These are phyloP conservation scores for Petrocephalus sullivani DNA, from an alignment of 2,797 vertebrate species.

Conservation along the genomic window DNA sequence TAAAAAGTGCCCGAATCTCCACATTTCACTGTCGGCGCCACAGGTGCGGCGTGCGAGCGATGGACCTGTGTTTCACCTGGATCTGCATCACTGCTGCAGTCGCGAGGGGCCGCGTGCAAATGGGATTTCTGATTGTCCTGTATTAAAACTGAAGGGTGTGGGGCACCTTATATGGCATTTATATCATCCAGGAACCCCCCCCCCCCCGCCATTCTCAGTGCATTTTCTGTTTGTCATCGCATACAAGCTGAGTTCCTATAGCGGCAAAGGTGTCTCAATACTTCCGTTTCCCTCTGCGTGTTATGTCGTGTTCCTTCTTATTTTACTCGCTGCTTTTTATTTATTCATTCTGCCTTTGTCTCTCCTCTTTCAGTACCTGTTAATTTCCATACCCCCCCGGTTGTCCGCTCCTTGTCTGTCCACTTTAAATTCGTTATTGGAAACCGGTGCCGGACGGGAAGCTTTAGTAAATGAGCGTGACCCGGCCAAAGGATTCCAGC, in stretches of 20 bases:
- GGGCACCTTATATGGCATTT: neutral
- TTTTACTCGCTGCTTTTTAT: constrained; percentile 36
- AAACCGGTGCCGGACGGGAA: neutral
- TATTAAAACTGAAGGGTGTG: neutral
- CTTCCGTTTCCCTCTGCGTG: constrained; percentile 27
- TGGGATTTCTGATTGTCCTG: neutral
- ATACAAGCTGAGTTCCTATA: constrained; percentile 27
- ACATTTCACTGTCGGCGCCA: neutral
- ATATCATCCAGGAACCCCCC: neutral
- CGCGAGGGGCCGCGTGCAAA: neutral
- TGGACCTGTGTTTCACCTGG: neutral
- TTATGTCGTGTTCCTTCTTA: constrained; percentile 19
- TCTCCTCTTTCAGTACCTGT: neutral
- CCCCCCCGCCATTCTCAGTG: neutral
- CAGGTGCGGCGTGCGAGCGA: neutral
- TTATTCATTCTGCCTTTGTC: constrained; percentile 38
- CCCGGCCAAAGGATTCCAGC: neutral
- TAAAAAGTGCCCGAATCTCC: neutral
- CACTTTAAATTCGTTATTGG: neutral
- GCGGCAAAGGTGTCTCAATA: constrained; percentile 32
- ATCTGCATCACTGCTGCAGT: neutral
- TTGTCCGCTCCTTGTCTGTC: neutral
- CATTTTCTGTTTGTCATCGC: constrained; percentile 29
- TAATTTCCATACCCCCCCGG: neutral
- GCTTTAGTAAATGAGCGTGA: neutral